Base-by-base conservation (phyloP, 1,140 invertebrate species). In the Aphelinus certus region DNA sequence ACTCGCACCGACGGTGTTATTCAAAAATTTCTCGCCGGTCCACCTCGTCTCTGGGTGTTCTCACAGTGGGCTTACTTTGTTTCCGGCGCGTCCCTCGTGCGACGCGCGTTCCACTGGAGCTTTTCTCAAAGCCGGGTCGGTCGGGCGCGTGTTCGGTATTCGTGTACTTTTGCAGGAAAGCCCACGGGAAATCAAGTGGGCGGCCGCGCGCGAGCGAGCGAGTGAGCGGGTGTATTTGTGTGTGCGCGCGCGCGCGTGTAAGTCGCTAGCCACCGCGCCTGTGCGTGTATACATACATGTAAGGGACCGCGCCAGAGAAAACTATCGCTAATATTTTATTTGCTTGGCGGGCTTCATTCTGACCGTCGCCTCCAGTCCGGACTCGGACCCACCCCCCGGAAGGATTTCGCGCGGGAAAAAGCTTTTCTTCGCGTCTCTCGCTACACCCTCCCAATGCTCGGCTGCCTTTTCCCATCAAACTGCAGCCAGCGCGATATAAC, bases 141-240 rank as follows among this genome's bases (percentile, higher is more conserved):
- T 7, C 51, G 10, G 3, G 61, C 7, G 7, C 10, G 58, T 61
- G 26, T 63, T 69, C 55, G 65, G 55, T 26, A 46, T 48, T 9
- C 66, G 73, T 49, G 75, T 51, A 68, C 58, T 71, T 63, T 63
- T 65, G 71, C 72, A 58, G 71, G 49, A 67, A 80, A 79, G 77
- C 83, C 81, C 83, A 49, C 75, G 83, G 83, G 83, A 85, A 85
- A 85, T 85, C 83, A 85, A 79, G 78, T 80, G 61, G 58, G 64
- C 77, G 51, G 57, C 55, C 64, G 67, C 0, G 78, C 76, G 74
- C 74, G 76, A 76, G 71, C 63, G 75, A 76, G 74, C 74, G 76
- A 76, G 71, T 60, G 75, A 76, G 69, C 75, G 63, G 63, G 63
- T 57, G 72, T n/a, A 43, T 42, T 56, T 45, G 43, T 7, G 7